Evolutionary conservation across 2,797 vertebrate genomes (phyloP).

Genomic region (Anomalospiza imberbis): DNA sequence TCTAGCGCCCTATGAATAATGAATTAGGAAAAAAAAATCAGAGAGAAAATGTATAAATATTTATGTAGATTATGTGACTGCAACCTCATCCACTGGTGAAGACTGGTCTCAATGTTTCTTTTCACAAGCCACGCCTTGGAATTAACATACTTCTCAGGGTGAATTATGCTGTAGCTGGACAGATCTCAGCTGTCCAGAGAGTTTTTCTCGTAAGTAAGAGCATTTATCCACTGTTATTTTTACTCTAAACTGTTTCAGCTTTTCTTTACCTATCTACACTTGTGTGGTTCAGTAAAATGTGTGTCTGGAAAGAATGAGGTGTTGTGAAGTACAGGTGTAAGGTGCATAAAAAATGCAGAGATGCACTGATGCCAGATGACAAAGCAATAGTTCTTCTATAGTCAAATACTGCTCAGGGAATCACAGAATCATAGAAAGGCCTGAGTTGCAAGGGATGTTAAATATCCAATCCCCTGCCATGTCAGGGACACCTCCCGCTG

Average conservation of each 20-base stretch:
- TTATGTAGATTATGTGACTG: background rate
- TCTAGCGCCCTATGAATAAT: background rate
- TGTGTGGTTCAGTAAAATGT: rapidly evolving
- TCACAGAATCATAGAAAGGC: background rate
- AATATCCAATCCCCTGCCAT: background rate
- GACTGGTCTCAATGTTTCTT: background rate
- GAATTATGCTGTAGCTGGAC: background rate
- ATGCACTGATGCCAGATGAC: rapidly evolving
- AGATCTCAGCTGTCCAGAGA: background rate
- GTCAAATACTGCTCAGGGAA: background rate
- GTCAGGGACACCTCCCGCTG: background rate
- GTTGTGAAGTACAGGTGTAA: no score
- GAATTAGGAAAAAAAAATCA: no score
- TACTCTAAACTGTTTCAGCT: background rate
- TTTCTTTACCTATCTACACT: background rate
- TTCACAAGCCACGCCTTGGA: rapidly evolving
- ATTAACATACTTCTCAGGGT: no score
- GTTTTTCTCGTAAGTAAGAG: background rate
- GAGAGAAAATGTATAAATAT: no score
- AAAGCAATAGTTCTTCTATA: background rate
- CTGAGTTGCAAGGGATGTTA: background rate
- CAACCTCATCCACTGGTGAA: background rate
- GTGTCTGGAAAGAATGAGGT: background rate
- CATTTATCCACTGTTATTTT: background rate
- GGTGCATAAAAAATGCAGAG: background rate